Evolutionary conservation across 1,140 invertebrate species (phyloP), one percentile per base, ranked within the genome.

Genomic region (Chrysopa pallens): DNA sequence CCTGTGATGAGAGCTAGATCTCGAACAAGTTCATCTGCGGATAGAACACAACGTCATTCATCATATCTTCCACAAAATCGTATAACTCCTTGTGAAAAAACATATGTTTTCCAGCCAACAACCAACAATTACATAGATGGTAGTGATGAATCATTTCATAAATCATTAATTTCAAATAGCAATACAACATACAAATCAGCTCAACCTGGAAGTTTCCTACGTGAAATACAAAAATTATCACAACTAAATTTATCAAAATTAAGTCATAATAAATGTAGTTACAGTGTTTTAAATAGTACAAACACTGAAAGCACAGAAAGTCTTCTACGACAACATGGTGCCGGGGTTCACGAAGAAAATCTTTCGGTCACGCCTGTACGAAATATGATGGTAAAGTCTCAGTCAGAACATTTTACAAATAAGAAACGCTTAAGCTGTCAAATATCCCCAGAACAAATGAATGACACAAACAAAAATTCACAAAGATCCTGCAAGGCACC

Each of bases 221-320:
- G 74, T 36, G 80, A 83, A 52, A 80, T 83, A 29, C 74, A 76
- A 2, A 80, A 82, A 55, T 52, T 83, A 5, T 81, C 78, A 5
- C 73, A 80, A 49, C 72, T 82, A 44, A 80, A 80, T 57, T 60
- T 82, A 29, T 74, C 78, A 0, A 65, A 75, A 39, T 59, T 80
- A 2, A 74, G 74, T 43, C 69, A 76, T 42, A 74, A 66, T 23
- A 74, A 75, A 52, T 78, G 78, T 55, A 81, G 73, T 47, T 83
- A 82, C 55, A 76, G 70, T 17, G 76, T 78, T 9, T 62, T 83
- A n/a, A 71, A 68, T 29, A 73, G 66, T 31, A 40, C 52, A 51
- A 28, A 69, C 3, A 70, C 72, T n/a, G 77, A 80, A 49, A 73
- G 75, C 41, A 78, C 78, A 6, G 76, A 80, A 46, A 78, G 74